These are phyloP conservation scores for Metaphire vulgaris DNA, from an alignment of 1,140 invertebrate species.

Conservation along the genomic window DNA sequence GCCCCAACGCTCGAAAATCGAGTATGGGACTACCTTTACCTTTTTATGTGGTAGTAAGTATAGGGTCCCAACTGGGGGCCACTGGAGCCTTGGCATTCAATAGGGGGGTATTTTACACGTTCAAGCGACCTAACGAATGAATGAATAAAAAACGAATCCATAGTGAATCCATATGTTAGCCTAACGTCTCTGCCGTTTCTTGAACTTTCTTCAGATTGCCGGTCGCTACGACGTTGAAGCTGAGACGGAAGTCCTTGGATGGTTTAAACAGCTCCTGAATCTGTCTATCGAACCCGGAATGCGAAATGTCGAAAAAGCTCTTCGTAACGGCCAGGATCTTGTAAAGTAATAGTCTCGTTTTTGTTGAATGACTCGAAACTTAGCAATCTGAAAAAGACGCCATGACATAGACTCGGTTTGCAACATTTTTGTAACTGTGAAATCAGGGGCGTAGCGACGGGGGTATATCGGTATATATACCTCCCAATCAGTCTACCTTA, in stretches of 20 bases:
- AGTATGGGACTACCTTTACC: no score
- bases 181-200: background rate
- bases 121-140: background rate
- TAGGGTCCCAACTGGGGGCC: no score
- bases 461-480: background rate
- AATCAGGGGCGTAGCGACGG: background rate
- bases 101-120: background rate
- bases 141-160: background rate
- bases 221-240: conserved; percentile 17
- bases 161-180: background rate
- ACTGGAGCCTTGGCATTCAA: background rate
- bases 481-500: background rate
- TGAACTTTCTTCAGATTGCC: conserved; percentile 16
- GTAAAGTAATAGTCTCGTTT: conserved; percentile 10
- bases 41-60: no score
- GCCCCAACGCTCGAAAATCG: no score
- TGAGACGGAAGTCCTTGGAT: conserved; percentile 21
- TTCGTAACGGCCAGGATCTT: conserved; percentile 7
- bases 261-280: conserved; percentile 10
- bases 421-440: background rate
- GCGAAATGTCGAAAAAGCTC: conserved; percentile 22
- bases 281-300: conserved; percentile 20
- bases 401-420: background rate
- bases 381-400: background rate
- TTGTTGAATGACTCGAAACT: background rate